Conservation (phyloP, 2,888 invertebrate species). For the Standfussiana lucernea region DNA sequence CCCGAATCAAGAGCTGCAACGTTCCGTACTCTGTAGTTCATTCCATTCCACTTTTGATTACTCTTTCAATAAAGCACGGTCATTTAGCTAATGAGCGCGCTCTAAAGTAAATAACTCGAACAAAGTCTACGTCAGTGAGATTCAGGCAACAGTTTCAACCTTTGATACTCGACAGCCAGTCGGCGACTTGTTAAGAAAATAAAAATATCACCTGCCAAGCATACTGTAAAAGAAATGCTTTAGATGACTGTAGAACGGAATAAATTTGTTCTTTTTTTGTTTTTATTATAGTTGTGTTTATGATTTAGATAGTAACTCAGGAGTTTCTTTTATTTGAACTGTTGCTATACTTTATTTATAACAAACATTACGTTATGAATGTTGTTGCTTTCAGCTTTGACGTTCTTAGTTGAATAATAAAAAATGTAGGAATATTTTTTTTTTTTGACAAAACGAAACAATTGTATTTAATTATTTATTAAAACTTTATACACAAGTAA, state of each 20-base stretch:
- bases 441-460: too few relatives aligned
- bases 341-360: constrained; percentile 16
- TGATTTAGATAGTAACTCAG: constrained; percentile 21
- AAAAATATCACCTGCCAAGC: constrained; percentile 72
- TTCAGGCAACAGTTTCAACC: constrained; percentile 78
- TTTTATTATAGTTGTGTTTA: constrained; percentile 48
- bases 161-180: constrained; percentile 79
- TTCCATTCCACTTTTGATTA: constrained; percentile 78
- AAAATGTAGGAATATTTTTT: background rate
- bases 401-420: constrained; percentile 19
- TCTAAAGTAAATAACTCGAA: constrained; percentile 87
- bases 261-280: constrained; percentile 36
- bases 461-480: too few relatives aligned
- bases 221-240: constrained; percentile 60
- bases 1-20: constrained; percentile 59
- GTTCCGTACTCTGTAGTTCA: constrained; percentile 56
- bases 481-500: too few relatives aligned
- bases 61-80: constrained; percentile 86
- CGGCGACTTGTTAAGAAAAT: constrained; percentile 75
- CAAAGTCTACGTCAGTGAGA: constrained; percentile 85
- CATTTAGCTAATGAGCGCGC: constrained; percentile 88
- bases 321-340: constrained; percentile 40
- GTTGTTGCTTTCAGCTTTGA: constrained; percentile 4
- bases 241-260: constrained; percentile 52
- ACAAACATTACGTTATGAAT: constrained; percentile 15